phyloP scores from a whole-genome alignment of 2,888 invertebrate species.

The Parnassius apollo region DNA sequence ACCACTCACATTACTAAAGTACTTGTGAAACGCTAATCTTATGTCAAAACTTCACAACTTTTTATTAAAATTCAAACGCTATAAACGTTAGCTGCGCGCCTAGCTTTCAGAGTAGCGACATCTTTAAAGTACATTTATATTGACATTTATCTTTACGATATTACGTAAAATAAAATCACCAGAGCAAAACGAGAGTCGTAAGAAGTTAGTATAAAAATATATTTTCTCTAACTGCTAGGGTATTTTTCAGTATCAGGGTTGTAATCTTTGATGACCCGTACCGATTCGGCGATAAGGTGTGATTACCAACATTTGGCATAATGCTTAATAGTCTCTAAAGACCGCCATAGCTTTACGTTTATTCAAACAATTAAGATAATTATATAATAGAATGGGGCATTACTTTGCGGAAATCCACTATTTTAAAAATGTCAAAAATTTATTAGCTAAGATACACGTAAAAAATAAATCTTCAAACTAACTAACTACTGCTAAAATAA shows the following conservation, averaged over 20 bases:
- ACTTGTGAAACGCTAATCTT: too few species aligned
- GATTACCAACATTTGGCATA: conserved; percentile 1
- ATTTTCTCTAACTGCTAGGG: conserved; percentile 19
- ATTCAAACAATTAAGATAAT: too few species aligned
- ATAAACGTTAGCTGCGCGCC: neutral
- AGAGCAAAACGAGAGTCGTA: conserved; percentile 26
- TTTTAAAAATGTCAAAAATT: too few species aligned
- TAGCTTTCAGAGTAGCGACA: conserved; percentile 8
- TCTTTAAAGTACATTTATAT: conserved; percentile 25
- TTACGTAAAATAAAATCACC: conserved; percentile 31
- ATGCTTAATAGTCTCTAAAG: neutral
- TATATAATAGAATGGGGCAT: too few species aligned
- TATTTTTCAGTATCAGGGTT: conserved; percentile 20
- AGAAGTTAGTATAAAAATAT: conserved; percentile 28
- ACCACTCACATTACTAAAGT: too few species aligned
- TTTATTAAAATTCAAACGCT: too few species aligned
- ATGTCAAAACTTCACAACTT: too few species aligned
- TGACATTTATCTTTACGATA: conserved; percentile 31
- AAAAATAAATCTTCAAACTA: too few species aligned
- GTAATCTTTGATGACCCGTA: conserved; percentile 16
- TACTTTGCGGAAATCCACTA: too few species aligned
- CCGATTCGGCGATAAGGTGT: conserved; percentile 1
- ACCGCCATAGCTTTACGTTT: too few species aligned
- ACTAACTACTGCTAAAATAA: too few species aligned
- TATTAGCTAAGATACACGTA: too few species aligned